Conservation (phyloP, 2,888 invertebrate genomes). For the Nomada flava region DNA sequence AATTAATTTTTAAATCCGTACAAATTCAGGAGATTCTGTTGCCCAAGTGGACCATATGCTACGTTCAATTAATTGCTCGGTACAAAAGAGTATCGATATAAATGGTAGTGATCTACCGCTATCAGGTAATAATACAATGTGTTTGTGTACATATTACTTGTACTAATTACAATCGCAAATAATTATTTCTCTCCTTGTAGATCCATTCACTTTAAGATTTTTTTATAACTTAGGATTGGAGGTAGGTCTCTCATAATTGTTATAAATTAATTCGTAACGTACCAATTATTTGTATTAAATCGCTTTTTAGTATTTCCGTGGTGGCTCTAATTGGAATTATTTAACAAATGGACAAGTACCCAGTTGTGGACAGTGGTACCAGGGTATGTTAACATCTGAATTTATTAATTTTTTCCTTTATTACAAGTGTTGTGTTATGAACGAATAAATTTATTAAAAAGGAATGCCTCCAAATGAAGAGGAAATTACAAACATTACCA, state of each 20-base stretch:
- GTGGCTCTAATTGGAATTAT: conserved; percentile 71
- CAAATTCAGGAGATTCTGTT: conserved; percentile 31
- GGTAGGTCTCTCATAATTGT: conserved; percentile 59
- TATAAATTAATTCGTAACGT: conserved; percentile 1
- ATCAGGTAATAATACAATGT: conserved; percentile 84
- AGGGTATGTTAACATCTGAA: conserved; percentile 21
- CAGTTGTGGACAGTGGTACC: conserved; percentile 63
- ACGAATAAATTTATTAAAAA: conserved; percentile 26
- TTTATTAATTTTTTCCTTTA: neutral
- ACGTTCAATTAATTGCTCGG: conserved; percentile 77
- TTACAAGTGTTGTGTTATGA: neutral
- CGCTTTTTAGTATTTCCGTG: conserved; percentile 73
- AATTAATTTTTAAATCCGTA: conserved; percentile 8
- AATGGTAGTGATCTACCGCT: conserved; percentile 87
- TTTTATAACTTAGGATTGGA: conserved; percentile 90
- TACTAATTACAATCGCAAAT: conserved; percentile 45
- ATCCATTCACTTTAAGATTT: conserved; percentile 87
- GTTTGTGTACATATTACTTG: neutral
- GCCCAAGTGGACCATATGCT: conserved; percentile 67
- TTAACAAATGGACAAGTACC: conserved; percentile 67
- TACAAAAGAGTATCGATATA: conserved; percentile 83
- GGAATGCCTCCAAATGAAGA: conserved; percentile 36
- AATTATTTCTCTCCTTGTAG: conserved; percentile 80
- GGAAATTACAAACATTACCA: conserved; percentile 34
- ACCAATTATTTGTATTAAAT: conserved; percentile 16